Base-by-base conservation (phyloP, 2,888 invertebrate genomes). In the Agrotis exclamationis region DNA sequence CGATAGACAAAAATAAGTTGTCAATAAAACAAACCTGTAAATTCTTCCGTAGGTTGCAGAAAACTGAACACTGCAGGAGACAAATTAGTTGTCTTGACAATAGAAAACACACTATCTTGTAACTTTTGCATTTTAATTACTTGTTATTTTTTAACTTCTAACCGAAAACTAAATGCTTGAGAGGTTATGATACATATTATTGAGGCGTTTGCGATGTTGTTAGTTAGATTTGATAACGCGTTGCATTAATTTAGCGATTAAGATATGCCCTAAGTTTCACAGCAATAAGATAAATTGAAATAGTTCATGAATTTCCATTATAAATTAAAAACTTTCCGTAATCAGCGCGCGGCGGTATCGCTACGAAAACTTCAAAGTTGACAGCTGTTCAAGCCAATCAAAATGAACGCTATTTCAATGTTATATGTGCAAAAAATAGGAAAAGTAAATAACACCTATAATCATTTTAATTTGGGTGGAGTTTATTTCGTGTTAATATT, bases 41-140 rank as follows among this genome's bases (percentile, higher is more conserved):
- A 90, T 76, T 94, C 93, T 76, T 95, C 94, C 0, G 92, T 90
- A 28, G 96, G 96, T 85, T 95, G 95, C 51, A 96, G 88, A 79
- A 92, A 96, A 92, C 90, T 96, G 84, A 96, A 96, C 62, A 96
- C 96, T n/a, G 95, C 93, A 51, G 95, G 91, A 20, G 96, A 95
- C 56, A 96, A 90, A 87, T 92, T 95, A 48, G 93, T 94, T 44
- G 95, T 95, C 90, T 96, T 96, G 44, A 94, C 85, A 51, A 96
- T 93, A 60, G 94, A 93, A 89, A 96, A 96, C 33, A 95, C 93
- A 87, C 95, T 96, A 79, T 96, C 95, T 85, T 96, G 96, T 76
- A 96, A 85, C 79, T 93, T 96, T 85, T 95, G 94, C 96, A 96
- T 96, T 80, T 88, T 90, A 72, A 77, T 62, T 79, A 65, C 63